Percentiles rank a stretch among this genome's conserved stretches.
phyloP scores from a whole-genome alignment of 2,797 vertebrate species.

The Danio tinwini region DNA sequence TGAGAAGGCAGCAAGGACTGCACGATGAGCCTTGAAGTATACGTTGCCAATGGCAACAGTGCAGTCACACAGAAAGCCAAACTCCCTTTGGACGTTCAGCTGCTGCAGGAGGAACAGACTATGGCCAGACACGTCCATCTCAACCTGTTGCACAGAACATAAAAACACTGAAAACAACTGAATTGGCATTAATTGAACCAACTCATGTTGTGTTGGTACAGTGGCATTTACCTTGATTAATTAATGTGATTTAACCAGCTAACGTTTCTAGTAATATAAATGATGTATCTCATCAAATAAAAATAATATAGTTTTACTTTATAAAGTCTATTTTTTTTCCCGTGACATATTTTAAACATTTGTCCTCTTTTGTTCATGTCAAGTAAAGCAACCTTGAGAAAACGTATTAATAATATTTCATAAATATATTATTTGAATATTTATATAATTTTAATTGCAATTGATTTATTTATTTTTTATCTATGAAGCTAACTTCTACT shows the following conservation, averaged over 20 bases:
- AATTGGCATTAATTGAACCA: neutral
- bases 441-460: too few relatives aligned
- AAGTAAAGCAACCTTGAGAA: neutral
- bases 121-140: slow-evolving; percentile 90
- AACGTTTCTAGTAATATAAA: neutral
- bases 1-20: slow-evolving; percentile 95
- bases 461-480: neutral
- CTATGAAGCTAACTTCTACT: neutral
- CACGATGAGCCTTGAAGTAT: slow-evolving; percentile 97
- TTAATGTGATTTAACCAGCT: neutral
- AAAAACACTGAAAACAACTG: slow-evolving; percentile 20
- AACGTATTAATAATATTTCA: neutral
- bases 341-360: neutral
- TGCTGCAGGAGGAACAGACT: slow-evolving; percentile 96
- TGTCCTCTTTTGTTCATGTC: neutral
- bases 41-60: slow-evolving; percentile 98
- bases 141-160: slow-evolving; percentile 51
- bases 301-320: neutral
- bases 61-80: slow-evolving; percentile 97
- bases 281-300: neutral
- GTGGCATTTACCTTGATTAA: neutral
- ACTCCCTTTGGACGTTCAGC: slow-evolving; percentile 96
- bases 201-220: neutral
- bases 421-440: too few relatives aligned
- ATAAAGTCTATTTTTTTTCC: neutral